Percentiles rank a stretch among this genome's conserved stretches.
Evolutionary conservation across 2,113 vertebrate genomes (phyloP).

Genomic region (Sterrhoptilus dennistouni): DNA sequence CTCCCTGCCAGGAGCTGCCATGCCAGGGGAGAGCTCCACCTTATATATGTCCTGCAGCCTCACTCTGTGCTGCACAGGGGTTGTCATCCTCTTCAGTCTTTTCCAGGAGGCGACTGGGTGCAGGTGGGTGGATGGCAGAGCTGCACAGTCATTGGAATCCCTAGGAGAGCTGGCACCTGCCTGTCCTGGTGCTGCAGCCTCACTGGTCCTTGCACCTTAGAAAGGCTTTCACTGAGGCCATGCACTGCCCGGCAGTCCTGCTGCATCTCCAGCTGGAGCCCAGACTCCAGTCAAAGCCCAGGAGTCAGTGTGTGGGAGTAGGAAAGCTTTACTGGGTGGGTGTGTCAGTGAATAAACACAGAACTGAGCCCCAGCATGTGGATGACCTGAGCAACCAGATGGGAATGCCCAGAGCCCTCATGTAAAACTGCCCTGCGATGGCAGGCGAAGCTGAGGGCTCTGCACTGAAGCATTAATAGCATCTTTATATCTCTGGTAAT

Average conservation of each 20-base stretch:
- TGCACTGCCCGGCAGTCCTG: fast-evolving
- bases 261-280: not conserved
- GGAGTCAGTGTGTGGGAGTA: not conserved
- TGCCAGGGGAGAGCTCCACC: fast-evolving
- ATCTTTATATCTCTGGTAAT: slow-evolving; percentile 12
- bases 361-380: not conserved
- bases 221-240: fast-evolving
- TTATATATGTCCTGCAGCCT: fast-evolving
- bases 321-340: not conserved
- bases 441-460: not conserved
- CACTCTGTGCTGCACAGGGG: fast-evolving
- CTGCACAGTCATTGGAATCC: not conserved
- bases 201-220: fast-evolving
- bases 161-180: not conserved
- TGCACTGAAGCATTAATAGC: not conserved
- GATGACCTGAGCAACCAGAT: fast-evolving
- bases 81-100: not conserved
- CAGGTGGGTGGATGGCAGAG: not conserved
- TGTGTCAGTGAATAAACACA: not conserved
- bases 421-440: fast-evolving
- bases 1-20: fast-evolving
- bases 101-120: not conserved
- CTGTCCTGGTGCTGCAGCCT: not conserved
- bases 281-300: fast-evolving
- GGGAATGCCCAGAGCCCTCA: not conserved